phyloP scores from a whole-genome alignment of 2,113 vertebrate genomes.

The Anarrhichthys ocellatus region DNA sequence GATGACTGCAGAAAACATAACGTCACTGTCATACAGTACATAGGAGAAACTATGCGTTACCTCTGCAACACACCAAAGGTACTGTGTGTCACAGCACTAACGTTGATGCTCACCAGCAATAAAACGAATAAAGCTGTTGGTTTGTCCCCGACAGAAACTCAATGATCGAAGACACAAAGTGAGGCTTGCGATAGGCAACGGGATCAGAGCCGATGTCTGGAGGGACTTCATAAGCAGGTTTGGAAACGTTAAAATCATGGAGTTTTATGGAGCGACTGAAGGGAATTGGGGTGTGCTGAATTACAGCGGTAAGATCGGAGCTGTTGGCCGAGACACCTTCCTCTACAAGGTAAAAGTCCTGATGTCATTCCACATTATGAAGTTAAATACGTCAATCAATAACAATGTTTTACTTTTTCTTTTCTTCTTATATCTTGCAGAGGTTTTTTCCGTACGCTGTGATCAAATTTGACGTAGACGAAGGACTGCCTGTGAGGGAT shows the following conservation, averaged over 20 bases:
- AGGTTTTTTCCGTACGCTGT: slow-evolving; percentile 69
- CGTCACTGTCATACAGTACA: slow-evolving; percentile 88
- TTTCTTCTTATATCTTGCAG: neutral
- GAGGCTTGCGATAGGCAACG: slow-evolving; percentile 86
- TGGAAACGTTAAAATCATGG: slow-evolving; percentile 83
- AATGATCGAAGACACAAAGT: slow-evolving; percentile 84
- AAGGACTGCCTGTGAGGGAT: slow-evolving; percentile 82
- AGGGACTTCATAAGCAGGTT: slow-evolving; percentile 86
- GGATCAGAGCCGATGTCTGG: slow-evolving; percentile 87
- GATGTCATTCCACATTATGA: neutral
- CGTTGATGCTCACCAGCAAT: neutral
- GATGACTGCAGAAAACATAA: slow-evolving; percentile 91
- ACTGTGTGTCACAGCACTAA: neutral
- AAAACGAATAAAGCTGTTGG: neutral
- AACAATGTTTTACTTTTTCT: neutral
- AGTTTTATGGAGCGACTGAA: slow-evolving; percentile 89
- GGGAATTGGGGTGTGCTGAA: slow-evolving; percentile 85
- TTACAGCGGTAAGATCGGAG: slow-evolving; percentile 85
- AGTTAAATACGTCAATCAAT: neutral
- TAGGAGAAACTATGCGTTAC: slow-evolving; percentile 90
- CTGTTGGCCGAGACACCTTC: slow-evolving; percentile 82
- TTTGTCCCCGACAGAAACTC: slow-evolving; percentile 72
- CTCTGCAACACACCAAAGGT: slow-evolving; percentile 88
- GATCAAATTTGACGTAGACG: slow-evolving; percentile 85
- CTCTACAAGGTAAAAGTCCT: slow-evolving; percentile 79